Conservation (phyloP, 2,113 vertebrate species). For the Natator depressus region DNA sequence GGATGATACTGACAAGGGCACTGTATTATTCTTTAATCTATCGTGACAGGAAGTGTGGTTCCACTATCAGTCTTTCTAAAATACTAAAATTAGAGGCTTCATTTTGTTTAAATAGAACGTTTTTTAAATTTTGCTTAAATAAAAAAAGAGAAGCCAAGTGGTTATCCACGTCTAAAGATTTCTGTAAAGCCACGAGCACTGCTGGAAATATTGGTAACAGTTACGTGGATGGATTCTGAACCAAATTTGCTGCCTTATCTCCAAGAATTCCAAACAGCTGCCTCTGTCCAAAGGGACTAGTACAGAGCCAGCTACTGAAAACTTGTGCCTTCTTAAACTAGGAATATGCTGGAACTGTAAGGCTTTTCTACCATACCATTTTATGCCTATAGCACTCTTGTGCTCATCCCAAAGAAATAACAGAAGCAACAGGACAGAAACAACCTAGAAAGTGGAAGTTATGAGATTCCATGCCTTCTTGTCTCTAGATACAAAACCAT, state of each 20-base stretch:
- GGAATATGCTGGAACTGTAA: neutral
- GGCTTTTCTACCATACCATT: neutral
- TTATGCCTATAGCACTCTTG: neutral
- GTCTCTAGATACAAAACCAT: slow-evolving; percentile 17
- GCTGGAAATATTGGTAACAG: neutral
- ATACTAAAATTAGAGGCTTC: slow-evolving; percentile 39
- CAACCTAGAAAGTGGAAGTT: slow-evolving; percentile 23
- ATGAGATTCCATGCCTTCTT: neutral
- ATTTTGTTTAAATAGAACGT: neutral
- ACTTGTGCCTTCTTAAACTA: neutral
- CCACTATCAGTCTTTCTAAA: slow-evolving; percentile 76
- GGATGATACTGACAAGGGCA: slow-evolving; percentile 80
- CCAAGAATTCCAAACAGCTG: neutral
- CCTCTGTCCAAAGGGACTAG: slow-evolving; percentile 41
- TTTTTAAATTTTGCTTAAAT: neutral
- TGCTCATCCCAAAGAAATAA: slow-evolving; percentile 5
- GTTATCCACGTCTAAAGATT: neutral
- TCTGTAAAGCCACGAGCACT: neutral
- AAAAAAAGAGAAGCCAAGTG: slow-evolving; percentile 28
- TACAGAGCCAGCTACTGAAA: slow-evolving; percentile 28
- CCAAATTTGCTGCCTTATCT: neutral
- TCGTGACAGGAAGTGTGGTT: slow-evolving; percentile 74
- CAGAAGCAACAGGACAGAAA: neutral
- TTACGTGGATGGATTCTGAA: neutral
- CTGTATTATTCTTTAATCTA: slow-evolving; percentile 81